Conservation (phyloP, 1,140 invertebrate genomes). For the Leptonema lineaticorne region DNA sequence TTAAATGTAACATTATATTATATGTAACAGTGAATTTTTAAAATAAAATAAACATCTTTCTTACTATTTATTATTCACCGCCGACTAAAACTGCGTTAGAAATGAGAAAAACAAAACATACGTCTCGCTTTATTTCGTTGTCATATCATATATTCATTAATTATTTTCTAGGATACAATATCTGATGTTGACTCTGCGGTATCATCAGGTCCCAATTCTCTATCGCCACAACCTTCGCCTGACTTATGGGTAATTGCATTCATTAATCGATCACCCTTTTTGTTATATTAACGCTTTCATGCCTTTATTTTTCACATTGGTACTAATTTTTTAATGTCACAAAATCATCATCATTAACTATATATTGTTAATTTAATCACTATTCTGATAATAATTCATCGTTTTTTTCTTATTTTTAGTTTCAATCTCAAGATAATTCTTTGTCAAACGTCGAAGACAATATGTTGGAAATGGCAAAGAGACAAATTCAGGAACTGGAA, state of each 20-base stretch:
- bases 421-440: slow-evolving; percentile 30
- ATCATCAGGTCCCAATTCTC: slow-evolving; percentile 54
- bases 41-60: not conserved
- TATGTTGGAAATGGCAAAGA: slow-evolving; percentile 37
- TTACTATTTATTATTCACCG: not conserved
- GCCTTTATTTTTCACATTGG: not conserved
- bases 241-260: slow-evolving; percentile 51
- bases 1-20: not conserved
- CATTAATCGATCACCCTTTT: not conserved
- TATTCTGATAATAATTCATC: not conserved
- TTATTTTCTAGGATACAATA: slow-evolving; percentile 49
- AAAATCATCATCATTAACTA: not conserved
- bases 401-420: slow-evolving; percentile 29
- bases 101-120: not conserved
- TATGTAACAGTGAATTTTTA: slow-evolving; percentile 3
- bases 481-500: slow-evolving; percentile 41
- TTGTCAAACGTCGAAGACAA: slow-evolving; percentile 32
- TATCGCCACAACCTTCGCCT: slow-evolving; percentile 55
- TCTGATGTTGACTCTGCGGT: slow-evolving; percentile 56
- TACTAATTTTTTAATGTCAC: not conserved
- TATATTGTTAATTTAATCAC: not conserved
- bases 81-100: too few relatives aligned
- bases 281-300: not conserved
- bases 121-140: not conserved
- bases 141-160: not conserved